phyloP scores from a whole-genome alignment of 2,113 vertebrate genomes.

The Canis aureus region DNA sequence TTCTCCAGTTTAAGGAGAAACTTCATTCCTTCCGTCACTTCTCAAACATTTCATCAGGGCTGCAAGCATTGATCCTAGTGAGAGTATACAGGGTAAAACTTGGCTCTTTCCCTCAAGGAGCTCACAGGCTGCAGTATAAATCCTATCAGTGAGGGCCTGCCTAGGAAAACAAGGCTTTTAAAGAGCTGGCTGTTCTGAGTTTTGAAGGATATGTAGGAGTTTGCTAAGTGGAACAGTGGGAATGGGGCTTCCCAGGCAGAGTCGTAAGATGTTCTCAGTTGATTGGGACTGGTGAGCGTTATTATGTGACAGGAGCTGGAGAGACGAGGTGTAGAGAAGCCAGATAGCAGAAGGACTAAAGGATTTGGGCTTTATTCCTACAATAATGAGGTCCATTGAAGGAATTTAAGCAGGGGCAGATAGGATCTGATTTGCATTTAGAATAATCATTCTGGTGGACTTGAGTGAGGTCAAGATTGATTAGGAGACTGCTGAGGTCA shows the following conservation, averaged over 20 bases:
- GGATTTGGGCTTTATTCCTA: not conserved
- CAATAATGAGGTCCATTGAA: not conserved
- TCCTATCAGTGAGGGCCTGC: not conserved
- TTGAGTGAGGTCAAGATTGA: not conserved
- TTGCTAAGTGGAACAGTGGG: not conserved
- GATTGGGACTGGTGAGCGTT: not conserved
- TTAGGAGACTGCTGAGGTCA: not conserved
- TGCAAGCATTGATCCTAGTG: not conserved
- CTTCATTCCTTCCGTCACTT: not conserved
- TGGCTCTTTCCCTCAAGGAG: too few species aligned
- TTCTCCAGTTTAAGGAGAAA: not conserved
- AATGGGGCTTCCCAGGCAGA: not conserved
- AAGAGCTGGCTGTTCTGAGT: not conserved
- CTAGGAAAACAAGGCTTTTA: not conserved
- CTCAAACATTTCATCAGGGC: not conserved
- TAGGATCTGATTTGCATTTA: not conserved
- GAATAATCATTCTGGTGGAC: not conserved
- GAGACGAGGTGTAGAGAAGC: not conserved
- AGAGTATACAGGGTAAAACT: not conserved
- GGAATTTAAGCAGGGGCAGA: not conserved
- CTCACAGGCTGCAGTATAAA: not conserved
- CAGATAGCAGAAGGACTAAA: not conserved
- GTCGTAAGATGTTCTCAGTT: not conserved
- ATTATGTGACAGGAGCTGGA: not conserved
- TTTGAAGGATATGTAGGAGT: slow-evolving; percentile 29